phyloP scores from a whole-genome alignment of 1,140 invertebrate genomes.

The Berghia stephanieae region DNA sequence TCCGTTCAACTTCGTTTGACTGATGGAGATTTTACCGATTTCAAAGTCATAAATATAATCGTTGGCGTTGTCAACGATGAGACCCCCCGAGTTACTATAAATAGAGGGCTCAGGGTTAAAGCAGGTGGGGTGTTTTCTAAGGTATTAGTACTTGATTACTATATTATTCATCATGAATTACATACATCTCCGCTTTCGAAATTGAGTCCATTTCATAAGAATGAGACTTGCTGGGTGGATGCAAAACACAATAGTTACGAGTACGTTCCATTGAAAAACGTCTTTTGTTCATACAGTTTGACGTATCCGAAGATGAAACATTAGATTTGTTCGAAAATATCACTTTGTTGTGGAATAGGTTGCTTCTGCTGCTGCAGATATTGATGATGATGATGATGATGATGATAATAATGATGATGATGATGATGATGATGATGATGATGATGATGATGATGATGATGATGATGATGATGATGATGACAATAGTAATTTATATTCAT shows the following conservation, averaged over 20 bases:
- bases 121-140: conserved; percentile 43
- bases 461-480: conserved; percentile 29
- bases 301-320: too few relatives aligned
- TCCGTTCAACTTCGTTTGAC: conserved; percentile 57
- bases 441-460: conserved; percentile 39
- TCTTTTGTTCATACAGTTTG: too few relatives aligned
- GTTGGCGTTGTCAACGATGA: conserved; percentile 67
- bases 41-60: conserved; percentile 56
- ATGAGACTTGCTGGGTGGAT: too few relatives aligned
- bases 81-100: conserved; percentile 64
- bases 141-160: not conserved
- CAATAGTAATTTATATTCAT: conserved; percentile 23
- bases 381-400: conserved; percentile 41
- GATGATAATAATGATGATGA: conserved; percentile 40
- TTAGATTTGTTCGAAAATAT: too few relatives aligned
- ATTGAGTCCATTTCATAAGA: not conserved
- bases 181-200: not conserved
- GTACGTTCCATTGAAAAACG: too few relatives aligned
- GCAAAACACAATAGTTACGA: too few relatives aligned
- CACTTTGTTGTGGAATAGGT: too few relatives aligned
- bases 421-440: conserved; percentile 38
- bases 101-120: conserved; percentile 62
- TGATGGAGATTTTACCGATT: conserved; percentile 62
- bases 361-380: too few relatives aligned
- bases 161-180: too few relatives aligned